Conservation (phyloP, 2,797 vertebrate genomes). For the Thunnus albacares region DNA sequence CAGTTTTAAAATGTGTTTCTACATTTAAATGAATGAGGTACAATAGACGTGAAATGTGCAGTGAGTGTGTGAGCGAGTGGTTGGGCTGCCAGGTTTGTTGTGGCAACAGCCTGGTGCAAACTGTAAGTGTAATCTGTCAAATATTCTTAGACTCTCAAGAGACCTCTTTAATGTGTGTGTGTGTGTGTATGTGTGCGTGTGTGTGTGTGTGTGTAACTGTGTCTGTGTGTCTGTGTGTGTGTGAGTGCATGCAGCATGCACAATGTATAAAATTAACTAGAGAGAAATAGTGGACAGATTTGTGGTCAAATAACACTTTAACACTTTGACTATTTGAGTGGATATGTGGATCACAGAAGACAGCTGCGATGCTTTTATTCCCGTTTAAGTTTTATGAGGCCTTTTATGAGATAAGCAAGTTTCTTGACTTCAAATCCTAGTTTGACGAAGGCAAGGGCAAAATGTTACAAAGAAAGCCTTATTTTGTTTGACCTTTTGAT, state of each 20-base stretch:
- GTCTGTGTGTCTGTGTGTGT: slow-evolving; percentile 6
- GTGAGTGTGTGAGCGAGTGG: background rate
- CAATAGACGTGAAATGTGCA: background rate
- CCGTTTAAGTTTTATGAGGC: background rate
- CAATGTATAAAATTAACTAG: background rate
- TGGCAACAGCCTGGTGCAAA: slow-evolving; percentile 57
- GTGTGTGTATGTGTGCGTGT: slow-evolving; percentile 29
- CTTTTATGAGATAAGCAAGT: background rate
- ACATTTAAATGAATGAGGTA: background rate
- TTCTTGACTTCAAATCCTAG: background rate
- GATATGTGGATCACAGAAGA: background rate
- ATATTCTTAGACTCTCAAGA: slow-evolving; percentile 47
- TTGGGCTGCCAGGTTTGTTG: slow-evolving; percentile 57
- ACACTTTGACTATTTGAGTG: slow-evolving; percentile 2
- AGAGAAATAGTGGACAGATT: background rate
- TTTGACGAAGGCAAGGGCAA: background rate
- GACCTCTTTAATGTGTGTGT: slow-evolving; percentile 18
- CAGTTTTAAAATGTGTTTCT: background rate
- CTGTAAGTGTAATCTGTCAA: slow-evolving; percentile 45
- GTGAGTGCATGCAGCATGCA: background rate
- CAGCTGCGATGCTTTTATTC: background rate
- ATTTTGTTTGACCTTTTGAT: too few species aligned
- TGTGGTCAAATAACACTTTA: background rate
- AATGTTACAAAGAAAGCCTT: too few species aligned
- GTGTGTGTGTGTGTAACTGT: slow-evolving; percentile 1